phyloP scores from a whole-genome alignment of 2,797 vertebrate species.

The Pelodytes ibericus region DNA sequence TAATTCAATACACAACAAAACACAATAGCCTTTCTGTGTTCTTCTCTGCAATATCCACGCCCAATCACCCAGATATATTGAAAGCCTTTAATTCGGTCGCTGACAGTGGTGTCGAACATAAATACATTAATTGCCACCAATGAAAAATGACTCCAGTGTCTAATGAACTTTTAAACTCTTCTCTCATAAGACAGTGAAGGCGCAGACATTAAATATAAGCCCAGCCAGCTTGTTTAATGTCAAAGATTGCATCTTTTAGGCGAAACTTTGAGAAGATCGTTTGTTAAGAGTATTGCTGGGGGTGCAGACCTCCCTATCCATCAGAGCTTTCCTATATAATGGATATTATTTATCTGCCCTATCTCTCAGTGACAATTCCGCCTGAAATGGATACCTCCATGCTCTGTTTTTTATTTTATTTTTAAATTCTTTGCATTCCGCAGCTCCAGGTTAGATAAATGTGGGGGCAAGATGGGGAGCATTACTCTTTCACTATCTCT shows the following conservation, averaged over 20 bases:
- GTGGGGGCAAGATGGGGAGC: no score
- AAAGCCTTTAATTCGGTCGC: neutral
- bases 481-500: conserved; percentile 43
- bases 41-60: neutral
- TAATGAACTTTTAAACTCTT: neutral
- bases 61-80: neutral
- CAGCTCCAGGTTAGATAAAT: conserved; percentile 48
- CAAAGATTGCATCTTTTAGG: conserved; percentile 31
- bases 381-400: conserved; percentile 31
- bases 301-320: neutral
- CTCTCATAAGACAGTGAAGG: neutral
- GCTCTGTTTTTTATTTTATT: conserved; percentile 33
- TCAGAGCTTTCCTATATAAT: conserved; percentile 25
- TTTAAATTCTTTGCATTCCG: conserved; percentile 2
- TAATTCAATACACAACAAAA: neutral
- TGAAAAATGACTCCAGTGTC: neutral
- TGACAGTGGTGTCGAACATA: neutral
- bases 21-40: no score
- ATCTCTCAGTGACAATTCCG: conserved; percentile 42
- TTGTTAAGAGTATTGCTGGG: conserved; percentile 27
- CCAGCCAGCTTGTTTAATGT: conserved; percentile 28
- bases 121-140: neutral
- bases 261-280: neutral
- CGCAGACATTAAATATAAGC: neutral
- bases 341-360: conserved; percentile 51